Conservation (phyloP, 2,113 vertebrate species). For the Pantherophis guttatus region DNA sequence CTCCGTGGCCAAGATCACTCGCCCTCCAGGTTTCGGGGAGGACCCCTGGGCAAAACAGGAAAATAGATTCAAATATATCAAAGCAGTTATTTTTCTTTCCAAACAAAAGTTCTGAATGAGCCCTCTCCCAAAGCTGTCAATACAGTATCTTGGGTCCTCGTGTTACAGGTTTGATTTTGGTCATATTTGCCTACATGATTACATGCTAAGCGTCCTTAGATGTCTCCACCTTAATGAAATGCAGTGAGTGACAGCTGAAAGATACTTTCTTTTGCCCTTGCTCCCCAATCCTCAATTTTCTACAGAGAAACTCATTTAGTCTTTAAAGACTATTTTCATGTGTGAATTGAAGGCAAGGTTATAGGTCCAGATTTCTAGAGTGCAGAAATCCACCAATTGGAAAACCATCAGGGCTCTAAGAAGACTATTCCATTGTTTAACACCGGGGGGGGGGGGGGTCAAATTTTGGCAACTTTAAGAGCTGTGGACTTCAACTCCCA, state of each 20-base stretch:
- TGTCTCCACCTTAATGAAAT: background rate
- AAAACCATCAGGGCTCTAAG: background rate
- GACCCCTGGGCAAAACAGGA: slow-evolving; percentile 71
- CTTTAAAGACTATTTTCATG: background rate
- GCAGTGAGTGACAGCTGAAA: background rate
- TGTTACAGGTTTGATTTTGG: background rate
- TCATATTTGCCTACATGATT: background rate
- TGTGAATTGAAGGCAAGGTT: background rate
- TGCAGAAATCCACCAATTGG: background rate
- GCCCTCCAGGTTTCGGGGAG: slow-evolving; percentile 81
- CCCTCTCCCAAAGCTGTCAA: background rate
- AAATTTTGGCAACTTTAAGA: no score
- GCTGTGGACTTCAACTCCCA: no score
- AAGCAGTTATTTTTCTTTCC: accelerated
- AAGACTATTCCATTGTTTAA: background rate
- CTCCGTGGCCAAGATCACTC: slow-evolving; percentile 96
- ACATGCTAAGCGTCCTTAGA: background rate
- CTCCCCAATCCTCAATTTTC: background rate
- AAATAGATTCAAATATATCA: slow-evolving; percentile 17
- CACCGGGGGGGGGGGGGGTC: no score
- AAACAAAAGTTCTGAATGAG: background rate
- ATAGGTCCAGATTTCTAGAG: background rate
- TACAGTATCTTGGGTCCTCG: background rate
- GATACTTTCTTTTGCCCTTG: background rate
- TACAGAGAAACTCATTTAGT: background rate